A percentile compares a stretch with the other conserved stretches of the same genome.
Conservation (phyloP, 2,113 vertebrate genomes). For the Hylia prasina region DNA sequence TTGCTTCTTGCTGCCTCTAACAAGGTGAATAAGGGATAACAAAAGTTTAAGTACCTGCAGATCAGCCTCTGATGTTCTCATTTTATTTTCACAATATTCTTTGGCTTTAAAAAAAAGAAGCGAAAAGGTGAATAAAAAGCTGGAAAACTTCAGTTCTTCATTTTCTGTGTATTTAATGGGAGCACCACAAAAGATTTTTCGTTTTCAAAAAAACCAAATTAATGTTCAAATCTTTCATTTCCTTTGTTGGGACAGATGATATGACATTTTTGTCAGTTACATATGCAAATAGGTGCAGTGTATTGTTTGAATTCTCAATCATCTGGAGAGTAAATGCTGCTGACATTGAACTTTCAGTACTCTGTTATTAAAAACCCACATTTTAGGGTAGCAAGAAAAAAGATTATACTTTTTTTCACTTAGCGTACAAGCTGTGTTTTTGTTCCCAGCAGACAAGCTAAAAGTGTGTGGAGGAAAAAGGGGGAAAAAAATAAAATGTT, state of each 20-base stretch:
- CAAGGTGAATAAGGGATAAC: not conserved
- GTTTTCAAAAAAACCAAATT: not conserved
- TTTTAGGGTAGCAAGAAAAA: not conserved
- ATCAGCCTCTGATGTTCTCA: not conserved
- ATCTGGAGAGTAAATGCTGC: not conserved
- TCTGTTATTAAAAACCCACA: not conserved
- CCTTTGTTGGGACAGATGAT: not conserved
- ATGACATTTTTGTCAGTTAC: slow-evolving; percentile 12
- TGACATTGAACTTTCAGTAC: not conserved
- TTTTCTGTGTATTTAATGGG: not conserved
- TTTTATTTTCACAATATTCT: slow-evolving; percentile 30
- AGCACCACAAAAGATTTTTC: not conserved
- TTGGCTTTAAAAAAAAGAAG: not conserved
- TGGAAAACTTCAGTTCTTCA: not conserved
- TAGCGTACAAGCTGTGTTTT: not conserved
- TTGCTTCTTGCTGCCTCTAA: not conserved
- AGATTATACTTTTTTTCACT: not conserved
- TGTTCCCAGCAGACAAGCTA: not conserved
- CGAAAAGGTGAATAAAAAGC: not conserved
- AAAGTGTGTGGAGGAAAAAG: not conserved
- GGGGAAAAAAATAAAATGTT: not conserved
- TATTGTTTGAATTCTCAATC: slow-evolving; percentile 1
- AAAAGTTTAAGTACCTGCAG: not conserved
- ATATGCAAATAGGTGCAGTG: not conserved
- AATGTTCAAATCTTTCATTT: not conserved